Evolutionary conservation across 2,888 invertebrate species (phyloP), one percentile per base, ranked within the genome.

Genomic region (Podotricha telesiphe): DNA sequence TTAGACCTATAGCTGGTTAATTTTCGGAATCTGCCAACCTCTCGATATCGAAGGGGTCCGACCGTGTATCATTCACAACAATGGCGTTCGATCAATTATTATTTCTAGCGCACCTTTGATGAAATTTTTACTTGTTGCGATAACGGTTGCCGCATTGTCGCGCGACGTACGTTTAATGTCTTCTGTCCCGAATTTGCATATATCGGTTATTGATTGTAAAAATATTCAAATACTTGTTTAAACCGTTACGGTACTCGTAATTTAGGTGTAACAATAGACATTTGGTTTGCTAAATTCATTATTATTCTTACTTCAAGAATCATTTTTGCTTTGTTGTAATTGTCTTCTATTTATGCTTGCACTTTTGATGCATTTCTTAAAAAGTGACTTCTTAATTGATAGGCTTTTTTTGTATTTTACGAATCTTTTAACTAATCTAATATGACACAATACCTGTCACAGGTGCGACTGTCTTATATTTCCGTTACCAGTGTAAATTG

Each of bases 121-220:
- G 91, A 91, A 91, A 91, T 86, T 86, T 82, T 77, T 85, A 89
- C 89, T 89, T 87, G 91, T 88, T 83, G 79, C 88, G 86, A 83
- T 91, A 93, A 93, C 93, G 92, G 93, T 92, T 86, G 87, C 78
- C 72, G 81, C 83, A 87, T 92, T 92, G 91, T 91, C 86, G 81
- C 86, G 81, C 78, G 74, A 76, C 80, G 82, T 75, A 77, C 83
- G 82, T 82, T 85, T 83, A 85, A 87, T 85, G 83, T 86, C 82
- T 86, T 85, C 85, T 83, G 79, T 80, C 69, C 73, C 70, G 77
- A 71, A 90, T 91, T 91, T 93, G 91, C 92, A 93, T 92, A 90
- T 86, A 89, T 90, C 88, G 86, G 87, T 91, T 91, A 93, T 93
- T 93, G 93, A 93, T 93, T 91, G 91, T 87, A 90, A 91, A 89